Evolutionary conservation across 2,113 vertebrate species (phyloP).

Genomic region (Dermatemys mawii): DNA sequence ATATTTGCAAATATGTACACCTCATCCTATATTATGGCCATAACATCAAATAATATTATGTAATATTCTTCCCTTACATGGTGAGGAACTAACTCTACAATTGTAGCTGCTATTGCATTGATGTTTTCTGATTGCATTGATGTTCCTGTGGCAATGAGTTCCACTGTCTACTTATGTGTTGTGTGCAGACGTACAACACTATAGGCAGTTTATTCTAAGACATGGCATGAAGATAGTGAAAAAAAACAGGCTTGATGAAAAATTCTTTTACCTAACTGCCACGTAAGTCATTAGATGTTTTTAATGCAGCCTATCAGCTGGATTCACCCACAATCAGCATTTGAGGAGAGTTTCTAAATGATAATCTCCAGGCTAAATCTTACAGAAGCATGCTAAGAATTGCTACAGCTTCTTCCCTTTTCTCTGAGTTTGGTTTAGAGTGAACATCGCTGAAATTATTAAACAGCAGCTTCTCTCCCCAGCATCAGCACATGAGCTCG

Average conservation of each 20-base stretch:
- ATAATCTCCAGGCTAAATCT: conserved; percentile 4
- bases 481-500: neutral
- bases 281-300: neutral
- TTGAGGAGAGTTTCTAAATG: neutral
- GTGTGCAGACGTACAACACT: neutral
- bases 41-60: no score
- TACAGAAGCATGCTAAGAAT: neutral
- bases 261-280: neutral
- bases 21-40: no score
- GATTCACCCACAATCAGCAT: neutral
- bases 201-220: neutral
- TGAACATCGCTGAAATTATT: neutral
- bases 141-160: neutral
- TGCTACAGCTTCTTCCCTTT: neutral
- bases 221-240: neutral
- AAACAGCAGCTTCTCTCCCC: neutral
- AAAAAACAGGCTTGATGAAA: conserved; percentile 29
- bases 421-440: neutral
- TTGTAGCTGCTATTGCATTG: neutral
- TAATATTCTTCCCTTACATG: no score
- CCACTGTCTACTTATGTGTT: neutral
- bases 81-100: neutral
- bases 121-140: neutral
- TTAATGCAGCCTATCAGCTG: neutral
- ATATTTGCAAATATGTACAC: no score